Percentiles rank a stretch among this genome's conserved stretches.
These are phyloP conservation scores for Maniola jurtina DNA, from an alignment of 1,140 invertebrate species.

Conservation along the genomic window DNA sequence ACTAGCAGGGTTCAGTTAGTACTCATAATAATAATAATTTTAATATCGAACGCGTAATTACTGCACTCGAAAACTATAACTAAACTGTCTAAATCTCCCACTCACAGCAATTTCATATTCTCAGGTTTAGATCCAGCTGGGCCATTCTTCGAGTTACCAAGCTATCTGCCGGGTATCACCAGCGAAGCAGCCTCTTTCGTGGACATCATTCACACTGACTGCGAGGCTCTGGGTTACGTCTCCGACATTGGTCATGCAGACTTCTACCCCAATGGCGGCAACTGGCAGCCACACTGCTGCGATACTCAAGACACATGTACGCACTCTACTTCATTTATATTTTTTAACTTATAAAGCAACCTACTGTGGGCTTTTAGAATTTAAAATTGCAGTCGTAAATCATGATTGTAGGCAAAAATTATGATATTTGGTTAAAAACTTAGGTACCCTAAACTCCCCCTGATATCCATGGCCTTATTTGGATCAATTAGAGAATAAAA, in stretches of 20 bases:
- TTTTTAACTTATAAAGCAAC: no score
- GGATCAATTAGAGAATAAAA: no score
- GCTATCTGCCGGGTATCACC: conserved; percentile 19
- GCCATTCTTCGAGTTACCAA: conserved; percentile 32
- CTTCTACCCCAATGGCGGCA: conserved; percentile 34
- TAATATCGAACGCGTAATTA: background rate
- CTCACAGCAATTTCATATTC: conserved; percentile 14
- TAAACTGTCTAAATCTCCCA: background rate
- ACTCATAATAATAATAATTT: no score
- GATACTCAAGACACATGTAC: background rate
- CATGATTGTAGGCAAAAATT: no score
- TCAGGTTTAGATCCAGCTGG: conserved; percentile 34
- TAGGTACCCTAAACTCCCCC: no score
- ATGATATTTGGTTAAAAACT: no score
- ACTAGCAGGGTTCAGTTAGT: no score
- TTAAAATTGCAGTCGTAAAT: no score
- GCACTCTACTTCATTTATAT: background rate
- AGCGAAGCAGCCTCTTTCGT: conserved; percentile 29
- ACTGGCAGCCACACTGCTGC: conserved; percentile 19
- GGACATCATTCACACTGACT: conserved; percentile 31
- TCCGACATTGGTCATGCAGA: conserved; percentile 25
- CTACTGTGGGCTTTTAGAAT: no score
- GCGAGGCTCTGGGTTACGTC: conserved; percentile 14
- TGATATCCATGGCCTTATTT: no score
- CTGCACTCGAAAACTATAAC: no score